Percentiles rank a stretch among this genome's conserved stretches.
Conservation (phyloP, 1,140 invertebrate genomes). For the Teleogryllus occipitalis region DNA sequence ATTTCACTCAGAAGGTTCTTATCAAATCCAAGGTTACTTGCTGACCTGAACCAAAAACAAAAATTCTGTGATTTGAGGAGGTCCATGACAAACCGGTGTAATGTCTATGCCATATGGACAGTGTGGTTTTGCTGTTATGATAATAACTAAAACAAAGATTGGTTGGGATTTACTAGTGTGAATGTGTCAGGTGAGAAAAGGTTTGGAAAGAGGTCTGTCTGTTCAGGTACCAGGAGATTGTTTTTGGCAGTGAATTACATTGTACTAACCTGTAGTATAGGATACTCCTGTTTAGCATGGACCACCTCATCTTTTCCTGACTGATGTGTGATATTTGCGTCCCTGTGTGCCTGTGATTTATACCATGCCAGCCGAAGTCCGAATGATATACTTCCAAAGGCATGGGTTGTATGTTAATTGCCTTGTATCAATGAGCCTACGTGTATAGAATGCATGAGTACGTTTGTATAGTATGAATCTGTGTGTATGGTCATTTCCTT, state of each 20-base stretch:
- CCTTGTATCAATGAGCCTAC: conserved; percentile 24
- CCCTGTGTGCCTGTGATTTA: conserved; percentile 21
- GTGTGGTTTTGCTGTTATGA: not conserved
- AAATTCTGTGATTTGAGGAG: conserved; percentile 24
- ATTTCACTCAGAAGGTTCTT: conserved; percentile 9
- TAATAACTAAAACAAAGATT: not conserved
- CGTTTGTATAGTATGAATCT: conserved; percentile 14
- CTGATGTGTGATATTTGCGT: conserved; percentile 25
- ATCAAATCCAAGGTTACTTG: conserved; percentile 19
- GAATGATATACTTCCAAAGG: conserved; percentile 21
- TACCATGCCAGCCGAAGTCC: conserved; percentile 22
- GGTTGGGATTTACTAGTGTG: not conserved
- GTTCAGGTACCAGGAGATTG: not conserved
- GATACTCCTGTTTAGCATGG: conserved; percentile 10
- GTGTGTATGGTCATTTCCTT: conserved; percentile 7
- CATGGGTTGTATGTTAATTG: conserved; percentile 21
- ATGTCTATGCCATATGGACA: conserved; percentile 9
- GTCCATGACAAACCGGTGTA: conserved; percentile 15
- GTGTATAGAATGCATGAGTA: conserved; percentile 19
- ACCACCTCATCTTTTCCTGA: conserved; percentile 21
- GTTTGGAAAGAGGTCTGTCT: not conserved
- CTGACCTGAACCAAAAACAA: conserved; percentile 20
- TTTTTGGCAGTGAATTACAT: conserved; percentile 8
- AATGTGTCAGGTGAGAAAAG: not conserved
- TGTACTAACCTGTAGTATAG: not conserved